Base-by-base conservation (phyloP, 2,113 vertebrate genomes). In the Elephas maximus region DNA sequence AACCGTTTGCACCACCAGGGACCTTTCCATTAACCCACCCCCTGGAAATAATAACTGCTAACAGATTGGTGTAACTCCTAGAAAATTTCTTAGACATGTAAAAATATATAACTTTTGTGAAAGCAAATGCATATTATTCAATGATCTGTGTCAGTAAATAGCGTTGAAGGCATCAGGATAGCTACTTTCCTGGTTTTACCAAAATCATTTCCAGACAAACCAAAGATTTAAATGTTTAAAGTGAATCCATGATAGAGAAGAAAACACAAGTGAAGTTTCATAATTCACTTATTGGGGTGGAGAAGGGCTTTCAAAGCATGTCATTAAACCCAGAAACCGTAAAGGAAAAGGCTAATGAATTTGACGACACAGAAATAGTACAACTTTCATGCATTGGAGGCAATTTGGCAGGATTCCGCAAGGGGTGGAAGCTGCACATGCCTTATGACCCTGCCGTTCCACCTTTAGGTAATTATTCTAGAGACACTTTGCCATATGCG, bases 341-440 rank as follows among this genome's bases (percentile, higher is more conserved):
- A 18, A 28, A 26, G 51, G 18, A n/a, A 51, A 77, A 67, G 73
- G 73, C 67, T 57, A 18, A 60, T 0, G 60, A 77, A 18, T 53
- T 15, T 10, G 69, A 11, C 3, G 0, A 30, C 45, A 28, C 30
- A 5, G 65, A 48, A 10, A 17, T 0, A 0, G 0, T 21, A 48
- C 33, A 53, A 14, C 48, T 76, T 45, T 21, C 48, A 23, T 12
- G 11, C 1, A 1, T 2, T 37, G 20, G 41, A n/a, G 63, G 79
- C 79, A 26, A 37, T 65, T 23, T 14, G 51, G 69, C 67, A 57
- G 78, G 67, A 71, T 6, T 81, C 26, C 7, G 17, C 60, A 45
- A 82, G 45, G 62, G 62, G 37, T 15, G 37, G 45, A 20, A 53
- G 62, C 82, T 23, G 5, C 21, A 18, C 41, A 0, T 2, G 51